Conservation (phyloP, 2,888 invertebrate genomes). For the Microplitis manilae region DNA sequence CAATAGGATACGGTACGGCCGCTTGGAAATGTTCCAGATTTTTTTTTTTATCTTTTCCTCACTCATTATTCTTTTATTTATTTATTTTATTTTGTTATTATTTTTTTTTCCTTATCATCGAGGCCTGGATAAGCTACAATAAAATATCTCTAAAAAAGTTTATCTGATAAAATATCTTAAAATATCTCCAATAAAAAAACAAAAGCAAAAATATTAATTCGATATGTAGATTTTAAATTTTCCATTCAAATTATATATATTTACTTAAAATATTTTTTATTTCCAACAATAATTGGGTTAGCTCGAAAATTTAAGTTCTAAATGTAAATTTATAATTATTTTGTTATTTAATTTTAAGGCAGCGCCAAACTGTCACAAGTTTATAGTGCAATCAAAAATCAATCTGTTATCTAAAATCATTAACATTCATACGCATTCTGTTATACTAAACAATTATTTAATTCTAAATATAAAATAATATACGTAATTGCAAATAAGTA, state of each 20-base stretch:
- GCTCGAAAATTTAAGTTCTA: background rate
- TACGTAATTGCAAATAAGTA: background rate
- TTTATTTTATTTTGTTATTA: constrained; percentile 24
- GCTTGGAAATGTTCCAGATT: constrained; percentile 61
- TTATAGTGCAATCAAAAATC: constrained; percentile 15
- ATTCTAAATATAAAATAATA: background rate
- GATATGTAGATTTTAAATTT: background rate
- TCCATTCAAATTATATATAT: too few relatives aligned
- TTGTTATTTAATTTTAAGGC: constrained; percentile 19
- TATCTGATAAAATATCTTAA: background rate
- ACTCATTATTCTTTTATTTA: constrained; percentile 22
- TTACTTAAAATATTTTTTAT: background rate
- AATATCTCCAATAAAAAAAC: background rate
- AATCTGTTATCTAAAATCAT: constrained; percentile 26
- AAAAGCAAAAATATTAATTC: background rate
- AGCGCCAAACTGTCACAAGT: constrained; percentile 22
- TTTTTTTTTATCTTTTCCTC: constrained; percentile 25
- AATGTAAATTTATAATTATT: constrained; percentile 10
- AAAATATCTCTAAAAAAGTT: constrained; percentile 1
- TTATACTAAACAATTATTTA: background rate
- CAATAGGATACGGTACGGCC: constrained; percentile 59
- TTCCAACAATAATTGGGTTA: background rate
- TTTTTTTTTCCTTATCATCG: constrained; percentile 26
- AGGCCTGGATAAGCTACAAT: constrained; percentile 5
- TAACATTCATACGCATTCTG: background rate